A percentile compares a stretch with the other conserved stretches of the same genome.
These are phyloP conservation scores for Palaemon carinicauda DNA, from an alignment of 1,140 invertebrate species.

Conservation along the genomic window DNA sequence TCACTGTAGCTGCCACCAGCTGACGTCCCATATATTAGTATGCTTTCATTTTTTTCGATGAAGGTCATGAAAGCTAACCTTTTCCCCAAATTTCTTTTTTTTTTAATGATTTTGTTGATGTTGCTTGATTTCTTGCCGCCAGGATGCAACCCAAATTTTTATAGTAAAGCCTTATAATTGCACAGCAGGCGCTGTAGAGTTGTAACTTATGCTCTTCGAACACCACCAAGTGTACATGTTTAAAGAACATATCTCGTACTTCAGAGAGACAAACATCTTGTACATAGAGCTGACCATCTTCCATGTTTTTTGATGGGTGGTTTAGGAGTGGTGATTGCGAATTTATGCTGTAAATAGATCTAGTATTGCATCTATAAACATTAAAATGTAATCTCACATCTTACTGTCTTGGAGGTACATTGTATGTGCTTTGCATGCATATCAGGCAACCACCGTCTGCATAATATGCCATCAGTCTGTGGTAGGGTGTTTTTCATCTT, in stretches of 20 bases:
- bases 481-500: not conserved
- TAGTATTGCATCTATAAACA: not conserved
- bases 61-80: too few relatives aligned
- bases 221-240: too few relatives aligned
- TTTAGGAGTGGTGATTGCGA: not conserved
- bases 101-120: too few relatives aligned
- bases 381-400: not conserved
- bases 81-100: too few relatives aligned
- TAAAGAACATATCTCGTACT: not conserved
- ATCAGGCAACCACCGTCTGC: not conserved
- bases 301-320: not conserved
- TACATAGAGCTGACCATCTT: not conserved
- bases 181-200: too few relatives aligned
- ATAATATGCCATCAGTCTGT: not conserved
- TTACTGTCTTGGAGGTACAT: not conserved
- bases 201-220: too few relatives aligned
- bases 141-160: too few relatives aligned
- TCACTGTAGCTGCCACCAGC: too few relatives aligned
- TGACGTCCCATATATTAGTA: too few relatives aligned
- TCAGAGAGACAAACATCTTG: not conserved
- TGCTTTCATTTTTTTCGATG: too few relatives aligned
- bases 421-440: not conserved
- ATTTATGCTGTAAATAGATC: not conserved
- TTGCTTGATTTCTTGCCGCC: too few relatives aligned
- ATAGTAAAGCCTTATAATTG: too few relatives aligned